Evolutionary conservation across 2,113 vertebrate genomes (phyloP), one percentile per base, ranked within the genome.

Genomic region (Sciurus niger): DNA sequence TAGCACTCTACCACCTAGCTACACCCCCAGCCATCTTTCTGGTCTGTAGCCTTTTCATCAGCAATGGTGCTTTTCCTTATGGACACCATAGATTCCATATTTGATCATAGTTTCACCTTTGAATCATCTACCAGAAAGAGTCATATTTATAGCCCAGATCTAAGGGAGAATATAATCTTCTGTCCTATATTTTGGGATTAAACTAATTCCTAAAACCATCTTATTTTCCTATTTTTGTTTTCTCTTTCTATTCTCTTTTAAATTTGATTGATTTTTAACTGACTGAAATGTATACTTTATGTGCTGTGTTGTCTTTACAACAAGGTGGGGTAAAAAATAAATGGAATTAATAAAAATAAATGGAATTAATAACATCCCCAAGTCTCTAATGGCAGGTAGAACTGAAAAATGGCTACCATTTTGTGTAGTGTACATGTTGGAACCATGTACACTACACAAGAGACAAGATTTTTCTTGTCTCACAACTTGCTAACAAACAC

Each of bases 231-330:
- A 2, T 4, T 30, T 51, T 34, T 51, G 13, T 53, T 55, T 93
- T 53, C 40, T 55, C 94, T 93, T 86, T 60, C 58, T 34, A 48
- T 18, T 73, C 32, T 67, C 46, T 93, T 84, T 91, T 48, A 58
- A 30, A 34, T 76, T 63, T 37, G 67, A 63, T 73, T 74, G 60
- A 60, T 78, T 90, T 55, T 94, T 48, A 68, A 32, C 22, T 63
- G 40, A 46, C 46, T 73, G 76, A 93, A 89, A 60, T 34, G 8
- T 67, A 30, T 48, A 76, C 25, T 84, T 30, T 10, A n/a, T 73
- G 68, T 25, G 77, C 67, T 17, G 20, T 55, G 16, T 83, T 55
- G 16, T 83, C 46, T 92, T 46, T 11, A 60, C 32, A 70, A 74
- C 25, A 72, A 72, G 12, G 34, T 58, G 28, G 30, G 25, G 37